Conservation (phyloP, 2,797 vertebrate genomes). For the Zalophus californianus region DNA sequence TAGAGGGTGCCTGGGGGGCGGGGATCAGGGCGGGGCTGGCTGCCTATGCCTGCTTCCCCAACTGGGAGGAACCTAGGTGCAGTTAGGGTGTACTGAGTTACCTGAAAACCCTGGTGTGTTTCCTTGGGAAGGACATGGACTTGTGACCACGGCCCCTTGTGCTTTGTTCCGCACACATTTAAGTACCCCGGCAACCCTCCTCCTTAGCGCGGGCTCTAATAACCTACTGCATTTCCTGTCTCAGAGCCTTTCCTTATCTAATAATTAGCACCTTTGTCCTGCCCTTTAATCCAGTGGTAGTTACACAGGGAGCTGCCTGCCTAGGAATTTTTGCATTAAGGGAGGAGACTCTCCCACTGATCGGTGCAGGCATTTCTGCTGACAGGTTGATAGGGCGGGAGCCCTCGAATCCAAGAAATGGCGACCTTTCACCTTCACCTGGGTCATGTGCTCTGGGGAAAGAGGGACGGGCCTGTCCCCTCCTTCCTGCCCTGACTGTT, state of each 20-base stretch:
- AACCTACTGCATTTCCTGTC: constrained; percentile 13
- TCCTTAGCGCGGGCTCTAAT: neutral
- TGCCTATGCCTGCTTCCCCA: neutral
- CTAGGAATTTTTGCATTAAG: constrained; percentile 64
- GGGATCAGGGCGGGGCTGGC: neutral
- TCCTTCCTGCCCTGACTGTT: neutral
- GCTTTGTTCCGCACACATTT: neutral
- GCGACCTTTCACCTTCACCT: constrained; percentile 7
- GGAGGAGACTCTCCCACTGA: constrained; percentile 8
- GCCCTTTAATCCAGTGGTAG: neutral
- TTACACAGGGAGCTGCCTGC: neutral
- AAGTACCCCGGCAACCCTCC: neutral
- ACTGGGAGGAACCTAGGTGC: neutral
- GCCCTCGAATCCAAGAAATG: neutral
- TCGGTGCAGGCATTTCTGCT: constrained; percentile 22
- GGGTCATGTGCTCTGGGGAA: neutral
- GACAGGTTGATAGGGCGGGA: neutral
- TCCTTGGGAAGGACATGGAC: neutral
- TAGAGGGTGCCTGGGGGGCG: neutral
- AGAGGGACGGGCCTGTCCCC: neutral
- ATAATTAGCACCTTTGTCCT: constrained; percentile 3
- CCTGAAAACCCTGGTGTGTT: neutral
- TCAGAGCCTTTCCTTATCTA: neutral
- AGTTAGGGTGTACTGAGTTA: neutral
- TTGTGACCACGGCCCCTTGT: neutral